These are phyloP conservation scores for Protophormia terraenovae DNA, from an alignment of 2,888 invertebrate species.

Conservation along the genomic window DNA sequence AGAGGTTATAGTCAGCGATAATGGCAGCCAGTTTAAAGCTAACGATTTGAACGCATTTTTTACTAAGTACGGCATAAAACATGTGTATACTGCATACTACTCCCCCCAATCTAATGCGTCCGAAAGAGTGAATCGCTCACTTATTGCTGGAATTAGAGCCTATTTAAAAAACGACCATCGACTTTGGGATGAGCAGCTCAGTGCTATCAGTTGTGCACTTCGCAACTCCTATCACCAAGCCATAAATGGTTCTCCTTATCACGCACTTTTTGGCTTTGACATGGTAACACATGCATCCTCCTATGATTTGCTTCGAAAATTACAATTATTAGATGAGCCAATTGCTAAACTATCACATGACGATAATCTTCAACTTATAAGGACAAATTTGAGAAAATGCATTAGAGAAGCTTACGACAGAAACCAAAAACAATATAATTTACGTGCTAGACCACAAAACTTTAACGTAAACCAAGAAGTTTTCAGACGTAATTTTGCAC, in stretches of 20 bases:
- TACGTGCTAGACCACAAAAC: not conserved
- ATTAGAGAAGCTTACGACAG: slow-evolving; percentile 37
- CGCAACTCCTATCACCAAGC: slow-evolving; percentile 28
- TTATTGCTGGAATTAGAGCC: slow-evolving; percentile 28
- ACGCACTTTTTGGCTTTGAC: slow-evolving; percentile 21
- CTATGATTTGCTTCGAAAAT: not conserved
- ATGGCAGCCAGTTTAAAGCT: not conserved
- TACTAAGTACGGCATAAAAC: not conserved
- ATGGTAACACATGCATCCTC: slow-evolving; percentile 27
- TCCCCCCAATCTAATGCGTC: slow-evolving; percentile 5
- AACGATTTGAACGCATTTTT: not conserved
- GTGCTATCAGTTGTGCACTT: slow-evolving; percentile 24
- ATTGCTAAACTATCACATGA: not conserved
- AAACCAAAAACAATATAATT: slow-evolving; percentile 22
- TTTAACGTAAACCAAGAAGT: slow-evolving; percentile 9
- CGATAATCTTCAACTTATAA: slow-evolving; percentile 4
- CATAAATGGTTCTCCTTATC: slow-evolving; percentile 9
- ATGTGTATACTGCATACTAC: not conserved
- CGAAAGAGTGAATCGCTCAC: slow-evolving; percentile 2
- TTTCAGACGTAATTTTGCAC: slow-evolving; percentile 14
- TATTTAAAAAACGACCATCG: slow-evolving; percentile 43
- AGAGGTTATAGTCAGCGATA: no score
- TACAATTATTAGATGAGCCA: slow-evolving; percentile 29
- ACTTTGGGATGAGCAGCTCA: slow-evolving; percentile 38
- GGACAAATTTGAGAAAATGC: slow-evolving; percentile 13